Evolutionary conservation across 2,888 invertebrate genomes (phyloP).

Genomic region (Strigamia transsilvanica): DNA sequence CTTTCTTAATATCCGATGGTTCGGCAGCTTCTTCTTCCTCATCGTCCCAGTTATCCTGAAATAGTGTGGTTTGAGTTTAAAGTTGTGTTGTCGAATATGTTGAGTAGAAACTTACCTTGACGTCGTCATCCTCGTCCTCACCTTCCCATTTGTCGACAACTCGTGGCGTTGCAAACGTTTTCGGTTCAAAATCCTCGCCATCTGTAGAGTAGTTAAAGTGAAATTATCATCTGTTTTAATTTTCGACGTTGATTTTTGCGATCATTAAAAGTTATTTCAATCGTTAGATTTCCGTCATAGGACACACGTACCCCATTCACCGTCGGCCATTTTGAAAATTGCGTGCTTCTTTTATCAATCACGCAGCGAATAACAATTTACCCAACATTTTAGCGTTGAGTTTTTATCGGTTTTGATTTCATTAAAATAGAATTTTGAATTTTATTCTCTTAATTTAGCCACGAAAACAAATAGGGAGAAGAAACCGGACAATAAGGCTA

Average conservation of each 20-base stretch:
- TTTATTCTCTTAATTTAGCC: no score
- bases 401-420: no score
- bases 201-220: slow-evolving; percentile 12
- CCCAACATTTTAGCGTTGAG: neutral
- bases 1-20: slow-evolving; percentile 53
- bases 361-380: neutral
- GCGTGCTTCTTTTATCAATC: neutral
- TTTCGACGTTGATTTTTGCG: neutral
- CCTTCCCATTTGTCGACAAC: slow-evolving; percentile 63
- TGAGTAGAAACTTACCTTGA: slow-evolving; percentile 60
- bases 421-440: no score
- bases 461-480: no score
- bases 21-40: slow-evolving; percentile 71
- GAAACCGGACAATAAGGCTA: no score
- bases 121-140: slow-evolving; percentile 63
- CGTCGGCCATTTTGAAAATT: slow-evolving; percentile 8
- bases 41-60: slow-evolving; percentile 93
- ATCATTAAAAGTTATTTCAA: neutral
- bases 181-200: slow-evolving; percentile 53
- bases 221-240: neutral
- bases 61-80: neutral
- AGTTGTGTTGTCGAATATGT: neutral
- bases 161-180: slow-evolving; percentile 29
- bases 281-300: neutral
- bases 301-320: slow-evolving; percentile 2